A percentile compares a stretch with the other conserved stretches of the same genome.
phyloP scores from a whole-genome alignment of 2,797 vertebrate genomes.

The Gymnothorax javanicus region DNA sequence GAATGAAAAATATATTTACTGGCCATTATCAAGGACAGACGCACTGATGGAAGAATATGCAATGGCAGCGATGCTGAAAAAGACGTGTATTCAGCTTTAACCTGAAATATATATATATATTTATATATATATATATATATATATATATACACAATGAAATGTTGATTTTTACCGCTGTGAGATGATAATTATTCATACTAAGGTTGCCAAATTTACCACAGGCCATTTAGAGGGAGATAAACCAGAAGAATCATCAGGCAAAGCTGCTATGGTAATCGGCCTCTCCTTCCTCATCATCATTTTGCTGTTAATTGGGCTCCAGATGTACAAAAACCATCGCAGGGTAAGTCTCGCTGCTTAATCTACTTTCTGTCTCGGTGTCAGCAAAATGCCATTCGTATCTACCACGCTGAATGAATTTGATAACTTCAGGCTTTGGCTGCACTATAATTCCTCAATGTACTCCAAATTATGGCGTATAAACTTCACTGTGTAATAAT shows the following conservation, averaged over 20 bases:
- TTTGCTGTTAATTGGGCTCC: constrained; percentile 63
- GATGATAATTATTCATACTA: background rate
- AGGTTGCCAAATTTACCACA: constrained; percentile 37
- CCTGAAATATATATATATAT: background rate
- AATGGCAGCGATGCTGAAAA: background rate
- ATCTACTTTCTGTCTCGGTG: background rate
- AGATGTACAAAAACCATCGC: constrained; percentile 71
- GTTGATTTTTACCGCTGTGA: background rate
- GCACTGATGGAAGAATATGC: background rate
- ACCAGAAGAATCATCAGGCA: constrained; percentile 33
- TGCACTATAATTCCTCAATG: background rate
- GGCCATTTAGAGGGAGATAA: constrained; percentile 52
- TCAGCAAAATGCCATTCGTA: background rate
- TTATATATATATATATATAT: background rate
- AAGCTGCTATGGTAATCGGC: constrained; percentile 42
- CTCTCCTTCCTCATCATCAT: constrained; percentile 62
- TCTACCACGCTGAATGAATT: background rate
- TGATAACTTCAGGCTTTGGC: background rate
- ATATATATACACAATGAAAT: background rate
- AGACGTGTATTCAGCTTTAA: background rate
- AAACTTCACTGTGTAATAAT: background rate
- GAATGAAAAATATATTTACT: background rate
- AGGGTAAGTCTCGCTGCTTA: constrained; percentile 58
- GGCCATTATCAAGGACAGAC: background rate
- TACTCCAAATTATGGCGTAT: background rate